Base-by-base conservation (phyloP, 1,140 invertebrate genomes). In the Drosophila mayri region DNA sequence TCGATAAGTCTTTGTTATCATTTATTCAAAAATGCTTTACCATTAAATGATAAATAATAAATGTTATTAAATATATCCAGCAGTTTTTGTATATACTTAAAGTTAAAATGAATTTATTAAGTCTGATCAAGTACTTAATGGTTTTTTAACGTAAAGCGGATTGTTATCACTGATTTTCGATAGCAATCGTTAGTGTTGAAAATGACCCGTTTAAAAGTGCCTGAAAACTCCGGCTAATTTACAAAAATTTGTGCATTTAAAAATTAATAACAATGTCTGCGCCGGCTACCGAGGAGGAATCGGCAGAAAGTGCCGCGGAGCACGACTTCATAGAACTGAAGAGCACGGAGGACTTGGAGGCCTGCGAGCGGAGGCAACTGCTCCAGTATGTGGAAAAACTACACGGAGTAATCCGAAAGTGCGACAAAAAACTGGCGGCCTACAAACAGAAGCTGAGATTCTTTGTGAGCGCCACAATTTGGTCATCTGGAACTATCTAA, bases 291-390 rank as follows among this genome's bases (percentile, higher is more conserved):
- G 20, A 14, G 3, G 43, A 60, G 28, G 68, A 66, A 9, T 20
- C 43, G 1, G 40, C 22, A 4, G 72, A 65, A 10, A 70, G 59
- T 9, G 16, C n/a, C 10, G 52, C 62, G 0, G 41, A 50, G 3
- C 81, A 90, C 14, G 85, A 90, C 49, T 86, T 64, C 30, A 90
- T 81, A 2, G 78, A 90, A 1, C 35, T 90, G 18, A 81, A 90
- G 38, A 50, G 59, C 10, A 50, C 58, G 63, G 10, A 85, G 11
- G 78, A 81, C 6, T 46, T 90, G 28, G 25, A 76, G 41, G 32
- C 63, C 5, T 60, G 83, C 9, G 71, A 85, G 9, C 20, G 66
- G 18, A 49, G 30, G 30, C 78, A 90, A 28, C 30, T 90, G 25
- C 67, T 63, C 9, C 47, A 44, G 20, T 90, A 90, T 20, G 65